Evolutionary conservation across 2,797 vertebrate species (phyloP), one percentile per base, ranked within the genome.

Genomic region (Hydrophis major): DNA sequence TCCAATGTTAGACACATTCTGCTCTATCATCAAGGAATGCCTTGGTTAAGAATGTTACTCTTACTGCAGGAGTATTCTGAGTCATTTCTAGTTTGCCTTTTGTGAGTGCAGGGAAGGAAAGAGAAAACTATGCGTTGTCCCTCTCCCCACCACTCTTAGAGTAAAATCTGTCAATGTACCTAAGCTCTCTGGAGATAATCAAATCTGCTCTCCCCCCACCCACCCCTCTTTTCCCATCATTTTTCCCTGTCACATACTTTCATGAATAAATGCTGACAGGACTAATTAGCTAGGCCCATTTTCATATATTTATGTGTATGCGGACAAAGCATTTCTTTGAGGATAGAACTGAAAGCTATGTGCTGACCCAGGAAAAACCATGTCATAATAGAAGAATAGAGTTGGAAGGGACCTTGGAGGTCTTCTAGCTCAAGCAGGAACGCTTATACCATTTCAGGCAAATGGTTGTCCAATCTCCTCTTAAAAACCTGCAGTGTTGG

Each of bases 11-110:
- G 37, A 32, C 92, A 4, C 28, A 11, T 94, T 47, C 94, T 95
- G 95, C 74, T 96, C 95, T 96, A 95, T 28, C 94, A 94, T 60
- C 94, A 89, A 94, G 95, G 94, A 47, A 74, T 59, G n/a, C 42
- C 14, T 42, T 47, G 89, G n/a, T n/a, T n/a, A n/a, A 60, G 50
- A 89, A 12, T 25, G 2, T 37, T 12, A 61, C 4, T 89, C 93
- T 90, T 92, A 50, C 87, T 95, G 56, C 28, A 92, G 20, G 95
- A 94, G 93, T 95, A 91, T 93, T 95, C 92, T 61, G 63, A 96
- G 92, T 92, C 93, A 96, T 94, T 96, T 93, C 95, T 89, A 88
- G 86, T 59, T 94, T 94, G 92, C 60, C 89, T 12, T 90, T 47
- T 92, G 27, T 18, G 74, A 4, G 87, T 37, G 94, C 87, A 88